Percentiles rank a stretch among this genome's conserved stretches.
phyloP scores from a whole-genome alignment of 2,888 invertebrate genomes.

The Caenorhabditis sulstoni region DNA sequence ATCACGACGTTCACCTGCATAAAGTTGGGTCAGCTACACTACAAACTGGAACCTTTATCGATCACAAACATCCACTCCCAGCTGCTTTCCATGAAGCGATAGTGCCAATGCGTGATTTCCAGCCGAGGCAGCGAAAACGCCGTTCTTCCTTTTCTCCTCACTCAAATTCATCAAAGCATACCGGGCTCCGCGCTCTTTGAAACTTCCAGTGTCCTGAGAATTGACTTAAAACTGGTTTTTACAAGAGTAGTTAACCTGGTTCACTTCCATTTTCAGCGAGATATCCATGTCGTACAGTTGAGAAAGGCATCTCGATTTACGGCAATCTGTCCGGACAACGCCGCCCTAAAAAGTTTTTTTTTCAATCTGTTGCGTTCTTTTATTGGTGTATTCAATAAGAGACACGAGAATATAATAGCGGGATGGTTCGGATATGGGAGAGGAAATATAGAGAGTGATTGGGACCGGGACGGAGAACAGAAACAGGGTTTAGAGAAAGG shows the following conservation, averaged over 20 bases:
- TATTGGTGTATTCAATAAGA: no score
- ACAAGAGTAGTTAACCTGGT: slow-evolving; percentile 84
- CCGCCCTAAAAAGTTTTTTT: slow-evolving; percentile 84
- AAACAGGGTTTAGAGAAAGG: no score
- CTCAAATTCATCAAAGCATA: slow-evolving; percentile 88
- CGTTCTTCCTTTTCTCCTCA: slow-evolving; percentile 86
- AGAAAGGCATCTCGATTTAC: slow-evolving; percentile 89
- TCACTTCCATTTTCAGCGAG: slow-evolving; percentile 93
- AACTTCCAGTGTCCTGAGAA: slow-evolving; percentile 92
- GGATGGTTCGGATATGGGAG: no score
- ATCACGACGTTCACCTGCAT: slow-evolving; percentile 84
- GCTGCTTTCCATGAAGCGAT: slow-evolving; percentile 87
- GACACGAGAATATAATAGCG: no score
- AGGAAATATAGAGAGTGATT: no score
- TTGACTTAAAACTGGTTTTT: no score
- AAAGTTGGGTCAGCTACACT: slow-evolving; percentile 2
- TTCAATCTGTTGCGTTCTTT: not conserved
- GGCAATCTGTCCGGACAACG: slow-evolving; percentile 89
- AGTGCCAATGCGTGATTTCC: slow-evolving; percentile 93
- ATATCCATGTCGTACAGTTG: slow-evolving; percentile 88
- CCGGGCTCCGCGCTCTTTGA: slow-evolving; percentile 95
- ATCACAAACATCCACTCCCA: slow-evolving; percentile 85
- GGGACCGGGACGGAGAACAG: no score
- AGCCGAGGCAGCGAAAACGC: slow-evolving; percentile 92
- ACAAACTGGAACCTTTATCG: not conserved